These are phyloP conservation scores for Lineus longissimus DNA, from an alignment of 1,140 invertebrate species.

Conservation along the genomic window DNA sequence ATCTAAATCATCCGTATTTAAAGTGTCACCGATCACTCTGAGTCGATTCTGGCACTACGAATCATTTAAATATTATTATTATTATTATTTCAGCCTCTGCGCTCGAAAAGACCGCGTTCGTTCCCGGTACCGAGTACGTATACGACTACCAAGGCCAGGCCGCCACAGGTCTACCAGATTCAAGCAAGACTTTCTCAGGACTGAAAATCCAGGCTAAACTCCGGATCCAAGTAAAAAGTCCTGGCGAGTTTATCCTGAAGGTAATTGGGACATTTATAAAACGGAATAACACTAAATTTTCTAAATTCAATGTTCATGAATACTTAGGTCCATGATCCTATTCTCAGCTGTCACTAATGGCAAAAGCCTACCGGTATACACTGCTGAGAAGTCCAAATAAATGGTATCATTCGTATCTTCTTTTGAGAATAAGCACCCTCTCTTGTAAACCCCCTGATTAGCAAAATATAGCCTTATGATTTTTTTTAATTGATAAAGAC, in stretches of 20 bases:
- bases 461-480: background rate
- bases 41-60: too few relatives aligned
- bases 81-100: too few relatives aligned
- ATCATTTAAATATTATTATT: too few relatives aligned
- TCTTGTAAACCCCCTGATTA: background rate
- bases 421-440: background rate
- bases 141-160: slow-evolving; percentile 32
- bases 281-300: too few relatives aligned
- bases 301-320: background rate
- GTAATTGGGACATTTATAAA: slow-evolving; percentile 17
- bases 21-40: too few relatives aligned
- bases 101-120: slow-evolving; percentile 14
- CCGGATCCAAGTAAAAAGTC: slow-evolving; percentile 23
- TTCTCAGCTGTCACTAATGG: background rate
- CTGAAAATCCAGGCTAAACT: slow-evolving; percentile 23
- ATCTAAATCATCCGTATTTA: too few relatives aligned
- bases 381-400: background rate
- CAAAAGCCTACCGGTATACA: background rate
- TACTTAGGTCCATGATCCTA: background rate
- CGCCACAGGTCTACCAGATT: slow-evolving; percentile 27
- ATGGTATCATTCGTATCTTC: background rate
- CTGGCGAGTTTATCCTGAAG: slow-evolving; percentile 18
- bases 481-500: background rate
- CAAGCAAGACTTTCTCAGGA: slow-evolving; percentile 24
- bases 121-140: slow-evolving; percentile 23